Evolutionary conservation across 2,797 vertebrate genomes (phyloP).

Genomic region (Synanceia verrucosa): DNA sequence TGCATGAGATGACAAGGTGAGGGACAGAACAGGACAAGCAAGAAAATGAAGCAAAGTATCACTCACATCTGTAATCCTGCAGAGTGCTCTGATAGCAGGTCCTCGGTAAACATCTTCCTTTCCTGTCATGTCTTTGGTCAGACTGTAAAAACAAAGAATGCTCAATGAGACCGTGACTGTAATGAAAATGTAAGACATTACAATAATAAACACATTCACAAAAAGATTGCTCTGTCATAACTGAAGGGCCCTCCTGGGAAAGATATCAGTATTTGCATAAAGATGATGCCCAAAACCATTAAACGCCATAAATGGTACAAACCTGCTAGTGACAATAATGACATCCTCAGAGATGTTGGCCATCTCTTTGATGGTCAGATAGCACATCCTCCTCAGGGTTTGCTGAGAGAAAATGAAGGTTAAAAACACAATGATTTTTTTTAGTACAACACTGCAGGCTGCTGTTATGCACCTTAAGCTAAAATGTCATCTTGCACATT

Average conservation of each 20-base stretch:
- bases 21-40: neutral
- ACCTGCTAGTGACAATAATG: slow-evolving; percentile 99
- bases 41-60: neutral
- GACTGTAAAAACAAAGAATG: slow-evolving; percentile 71
- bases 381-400: slow-evolving; percentile 97
- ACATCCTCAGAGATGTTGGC: slow-evolving; percentile 98
- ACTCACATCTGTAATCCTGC: slow-evolving; percentile 97
- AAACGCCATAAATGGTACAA: slow-evolving; percentile 25
- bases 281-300: neutral
- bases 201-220: neutral
- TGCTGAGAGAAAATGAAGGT: slow-evolving; percentile 81
- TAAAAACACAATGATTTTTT: neutral
- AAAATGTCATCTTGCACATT: neutral
- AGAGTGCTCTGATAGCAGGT: slow-evolving; percentile 95
- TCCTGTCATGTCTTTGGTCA: slow-evolving; percentile 99
- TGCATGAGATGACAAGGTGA: neutral
- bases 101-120: slow-evolving; percentile 97
- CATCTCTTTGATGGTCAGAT: slow-evolving; percentile 99
- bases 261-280: neutral
- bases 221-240: neutral
- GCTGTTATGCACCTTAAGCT: accelerated
- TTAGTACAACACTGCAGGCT: neutral
- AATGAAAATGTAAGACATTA: neutral
- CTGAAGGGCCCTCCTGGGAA: neutral
- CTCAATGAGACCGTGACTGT: neutral